Evolutionary conservation across 2,888 invertebrate genomes (phyloP), one percentile per base, ranked within the genome.

Genomic region (Caenorhabditis virilis): DNA sequence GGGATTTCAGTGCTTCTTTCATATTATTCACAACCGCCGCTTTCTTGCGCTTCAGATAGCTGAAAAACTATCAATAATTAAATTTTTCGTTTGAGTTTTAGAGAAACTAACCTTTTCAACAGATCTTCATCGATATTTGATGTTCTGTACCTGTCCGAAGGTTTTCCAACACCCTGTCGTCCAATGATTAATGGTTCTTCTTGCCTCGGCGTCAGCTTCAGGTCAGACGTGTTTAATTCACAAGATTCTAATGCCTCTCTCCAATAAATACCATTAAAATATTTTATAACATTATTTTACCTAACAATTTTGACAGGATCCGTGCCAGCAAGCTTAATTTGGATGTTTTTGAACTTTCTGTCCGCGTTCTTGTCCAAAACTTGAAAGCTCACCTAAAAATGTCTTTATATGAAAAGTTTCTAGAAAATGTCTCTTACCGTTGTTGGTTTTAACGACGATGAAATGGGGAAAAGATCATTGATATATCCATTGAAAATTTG

Each of bases 401-500:
- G n/a, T n/a, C n/a, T n/a, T n/a, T n/a, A n/a, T n/a, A n/a, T n/a
- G n/a, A n/a, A n/a, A n/a, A n/a, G n/a, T n/a, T n/a, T n/a, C n/a
- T n/a, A n/a, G n/a, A n/a, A n/a, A n/a, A n/a, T n/a, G n/a, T n/a
- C n/a, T n/a, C n/a, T 27, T 43, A 65, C 67, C 33, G 58, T 67
- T 20, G 50, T 58, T 18, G 61, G 67, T 43, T 55, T 50, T 11
- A 61, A 18, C 0, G 64, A 65, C 2, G 64, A 52, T 1, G 68
- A 65, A 26, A 70, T 64, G 2, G 80, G 78, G 54, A 77, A 82
- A 25, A 83, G 60, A 50, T 78, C 78, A 49, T 78, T 83, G 47
- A 82, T 67, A 54, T 80, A 82, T 51, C 82, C 82, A 43, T 82
- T 82, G 66, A 82, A 83, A 39, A 79, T 78, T 68, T 82, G 79